Base-by-base conservation (phyloP, 2,113 vertebrate species). In the Podarcis raffonei region DNA sequence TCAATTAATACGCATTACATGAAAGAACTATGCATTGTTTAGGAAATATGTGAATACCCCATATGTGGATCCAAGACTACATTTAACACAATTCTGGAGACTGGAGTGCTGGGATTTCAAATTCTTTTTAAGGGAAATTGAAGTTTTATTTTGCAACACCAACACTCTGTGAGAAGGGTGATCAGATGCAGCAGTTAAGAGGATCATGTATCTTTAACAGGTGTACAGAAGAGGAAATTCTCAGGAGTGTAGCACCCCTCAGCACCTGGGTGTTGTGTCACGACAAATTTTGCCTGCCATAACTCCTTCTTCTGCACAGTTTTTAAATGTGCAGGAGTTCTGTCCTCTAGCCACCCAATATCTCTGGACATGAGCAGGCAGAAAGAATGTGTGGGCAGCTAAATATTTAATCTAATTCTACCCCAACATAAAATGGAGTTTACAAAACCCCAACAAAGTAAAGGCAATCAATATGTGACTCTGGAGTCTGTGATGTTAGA, bases 1-100 rank as follows among this genome's bases (percentile, higher is more conserved):
- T 27, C 59, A 42, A 30, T 62, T 25, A 62, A 88, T 83, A 35
- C 35, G 57, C 84, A 82, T 93, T 91, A 86, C 0, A 0, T 71
- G 85, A 65, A 89, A 84, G 0, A 0, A 62, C 37, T 66, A 25
- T 85, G 32, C 89, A 84, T 84, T 1, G 25, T 89, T 84, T 13
- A 85, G 57, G 35, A 84, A 88, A 91, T 87, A 65, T 8, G 39
- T 83, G 87, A 92, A 90, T 81, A 53, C 48, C 48, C 48, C 48
- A 48, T 48, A 48, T 9, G 0, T 48, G 76, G 68, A 35, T 77
- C 72, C 85, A 83, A 59, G 23, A 62, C 15, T 72, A 83, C 87
- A 65, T 85, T 80, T 68, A 78, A 81, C 79, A 35, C 68, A 42
- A 69, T 84, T 25, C 9, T 25, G 6, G n/a, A 18, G 84, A 72